These are phyloP conservation scores for Cyphomyrus discorhynchus DNA, from an alignment of 2,113 vertebrate genomes.

Conservation along the genomic window DNA sequence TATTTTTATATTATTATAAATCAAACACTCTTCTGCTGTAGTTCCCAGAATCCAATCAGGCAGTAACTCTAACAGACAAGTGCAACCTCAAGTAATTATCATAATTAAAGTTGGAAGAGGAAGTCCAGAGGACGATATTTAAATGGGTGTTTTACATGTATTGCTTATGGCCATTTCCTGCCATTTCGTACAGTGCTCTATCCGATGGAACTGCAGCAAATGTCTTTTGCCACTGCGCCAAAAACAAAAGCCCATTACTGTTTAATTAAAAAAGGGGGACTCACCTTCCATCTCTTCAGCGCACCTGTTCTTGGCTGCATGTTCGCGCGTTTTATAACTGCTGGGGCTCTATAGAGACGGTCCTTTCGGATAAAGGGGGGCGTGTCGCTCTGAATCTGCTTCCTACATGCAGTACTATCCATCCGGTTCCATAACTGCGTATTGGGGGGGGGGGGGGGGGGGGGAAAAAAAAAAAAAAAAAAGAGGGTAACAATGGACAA, in stretches of 20 bases:
- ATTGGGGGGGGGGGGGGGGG: no score
- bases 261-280: not conserved
- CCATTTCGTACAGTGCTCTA: not conserved
- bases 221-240: not conserved
- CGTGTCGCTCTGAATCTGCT: not conserved
- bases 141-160: not conserved
- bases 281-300: not conserved
- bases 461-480: no score
- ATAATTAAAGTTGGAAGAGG: not conserved
- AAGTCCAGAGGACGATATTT: not conserved
- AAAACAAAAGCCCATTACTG: not conserved
- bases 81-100: not conserved
- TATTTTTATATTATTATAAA: not conserved
- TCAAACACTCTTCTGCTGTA: not conserved
- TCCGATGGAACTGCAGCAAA: not conserved
- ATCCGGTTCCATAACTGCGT: not conserved
- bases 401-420: not conserved
- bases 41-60: not conserved
- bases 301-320: not conserved
- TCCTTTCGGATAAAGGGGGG: not conserved
- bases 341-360: not conserved
- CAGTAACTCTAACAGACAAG: not conserved
- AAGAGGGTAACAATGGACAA: no score
- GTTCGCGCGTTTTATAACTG: not conserved
- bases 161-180: not conserved